Conservation (phyloP, 2,888 invertebrate species). For the Polymixis flavicincta region DNA sequence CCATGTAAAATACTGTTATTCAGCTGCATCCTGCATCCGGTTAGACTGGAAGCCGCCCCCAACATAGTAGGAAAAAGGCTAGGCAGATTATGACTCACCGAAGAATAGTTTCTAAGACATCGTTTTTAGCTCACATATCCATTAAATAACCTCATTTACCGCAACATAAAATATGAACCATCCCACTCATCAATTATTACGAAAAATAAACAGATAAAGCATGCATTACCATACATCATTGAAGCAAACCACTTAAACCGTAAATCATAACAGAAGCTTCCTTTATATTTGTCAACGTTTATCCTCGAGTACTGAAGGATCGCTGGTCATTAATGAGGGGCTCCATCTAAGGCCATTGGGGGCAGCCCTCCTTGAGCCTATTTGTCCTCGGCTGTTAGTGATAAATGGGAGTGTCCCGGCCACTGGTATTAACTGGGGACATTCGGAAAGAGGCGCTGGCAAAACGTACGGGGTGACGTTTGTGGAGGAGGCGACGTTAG, state of each 20-base stretch:
- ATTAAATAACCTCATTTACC: conserved; percentile 27
- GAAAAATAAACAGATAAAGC: conserved; percentile 49
- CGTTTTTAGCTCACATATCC: conserved; percentile 1
- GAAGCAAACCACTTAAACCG: conserved; percentile 67
- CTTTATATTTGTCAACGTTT: conserved; percentile 87
- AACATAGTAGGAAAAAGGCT: neutral
- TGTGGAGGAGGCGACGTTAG: conserved; percentile 20
- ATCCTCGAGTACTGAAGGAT: conserved; percentile 82
- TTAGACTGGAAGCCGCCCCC: too few relatives aligned
- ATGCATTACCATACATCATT: conserved; percentile 59
- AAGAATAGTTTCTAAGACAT: neutral
- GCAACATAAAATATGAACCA: conserved; percentile 17
- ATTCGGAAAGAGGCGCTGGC: conserved; percentile 64
- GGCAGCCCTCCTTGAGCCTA: conserved; percentile 81
- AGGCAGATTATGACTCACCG: neutral
- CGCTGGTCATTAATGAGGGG: conserved; percentile 81
- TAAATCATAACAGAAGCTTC: conserved; percentile 84
- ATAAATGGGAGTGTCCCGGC: conserved; percentile 81
- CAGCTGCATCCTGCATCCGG: too few relatives aligned
- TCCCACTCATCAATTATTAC: conserved; percentile 52
- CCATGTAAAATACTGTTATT: too few relatives aligned
- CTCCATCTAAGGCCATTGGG: conserved; percentile 83
- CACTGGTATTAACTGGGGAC: conserved; percentile 75
- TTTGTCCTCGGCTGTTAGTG: conserved; percentile 82
- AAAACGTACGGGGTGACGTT: conserved; percentile 47